Evolutionary conservation across 2,888 invertebrate genomes (phyloP), one percentile per base, ranked within the genome.

Genomic region (Trissolcus brochymenae): DNA sequence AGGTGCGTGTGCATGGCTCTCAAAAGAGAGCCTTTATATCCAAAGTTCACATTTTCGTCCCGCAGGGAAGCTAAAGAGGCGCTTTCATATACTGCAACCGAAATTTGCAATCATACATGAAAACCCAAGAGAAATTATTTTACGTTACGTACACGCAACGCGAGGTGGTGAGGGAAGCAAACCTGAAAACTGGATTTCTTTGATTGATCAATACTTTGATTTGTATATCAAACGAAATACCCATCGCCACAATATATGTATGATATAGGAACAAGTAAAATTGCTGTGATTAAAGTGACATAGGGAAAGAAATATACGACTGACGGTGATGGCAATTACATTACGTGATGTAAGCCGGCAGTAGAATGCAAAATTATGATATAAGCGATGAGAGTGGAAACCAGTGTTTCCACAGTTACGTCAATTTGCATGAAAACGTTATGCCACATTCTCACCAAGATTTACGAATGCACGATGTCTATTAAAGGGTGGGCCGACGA

Each of bases 371-470:
- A 76, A 76, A 76, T 72, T 76, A 76, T 76, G 76, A 72, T 68
- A 72, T 67, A 76, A 76, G 72, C 54, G 76, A 76, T 76, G 76
- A 76, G 76, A 76, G 76, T 76, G 76, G 76, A 76, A 76, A 64
- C 71, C 64, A 76, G 76, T 72, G 76, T 76, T 72, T 67, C 67
- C 67, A 67, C 57, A 59, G 71, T 62, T 67, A 71, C 57, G 71
- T 76, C 76, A 62, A 76, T 76, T 76, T 76, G 62, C 71, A 76
- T 71, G 71, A 76, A 71, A 76, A 76, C 66, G 76, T 76, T 71
- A 66, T 66, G 62, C 71, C 66, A 46, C 71, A 25, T 71, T 71
- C 57, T 66, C 71, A 4, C 55, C 0, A 17, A 76, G 66, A 76
- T 76, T 76, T 76, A 71, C 70, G 40, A 51, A 16, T 16, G 57